phyloP scores from a whole-genome alignment of 2,113 vertebrate species.

The Oxygymnocypris stewartii region DNA sequence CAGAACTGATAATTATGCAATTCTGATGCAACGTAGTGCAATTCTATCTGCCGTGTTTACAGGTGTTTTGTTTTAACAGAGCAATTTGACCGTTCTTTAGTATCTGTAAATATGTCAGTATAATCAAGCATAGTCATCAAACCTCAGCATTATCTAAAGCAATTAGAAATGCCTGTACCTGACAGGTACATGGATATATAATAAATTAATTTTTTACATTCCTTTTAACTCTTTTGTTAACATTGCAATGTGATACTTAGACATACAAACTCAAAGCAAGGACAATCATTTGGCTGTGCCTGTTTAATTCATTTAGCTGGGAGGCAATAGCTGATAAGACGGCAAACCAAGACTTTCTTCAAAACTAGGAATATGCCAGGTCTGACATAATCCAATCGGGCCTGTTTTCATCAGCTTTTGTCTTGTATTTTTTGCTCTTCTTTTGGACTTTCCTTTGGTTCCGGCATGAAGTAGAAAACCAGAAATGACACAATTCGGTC shows the following conservation, averaged over 20 bases:
- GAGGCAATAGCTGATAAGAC: constrained; percentile 78
- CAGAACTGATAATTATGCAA: constrained; percentile 28
- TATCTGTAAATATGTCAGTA: background rate
- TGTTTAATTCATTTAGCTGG: constrained; percentile 73
- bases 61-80: background rate
- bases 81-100: background rate
- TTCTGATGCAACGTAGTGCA: constrained; percentile 29
- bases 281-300: constrained; percentile 61
- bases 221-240: background rate
- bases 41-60: background rate
- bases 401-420: constrained; percentile 80
- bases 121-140: background rate
- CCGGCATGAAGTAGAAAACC: constrained; percentile 77
- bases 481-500: constrained; percentile 83
- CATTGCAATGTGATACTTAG: background rate
- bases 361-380: constrained; percentile 74
- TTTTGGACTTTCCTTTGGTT: constrained; percentile 81
- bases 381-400: constrained; percentile 83
- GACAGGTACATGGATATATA: background rate
- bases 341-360: constrained; percentile 73
- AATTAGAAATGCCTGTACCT: background rate
- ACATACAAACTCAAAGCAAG: constrained; percentile 29
- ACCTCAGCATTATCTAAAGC: background rate
- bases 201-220: background rate
- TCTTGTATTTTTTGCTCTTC: constrained; percentile 78